These are phyloP conservation scores for Herpetotheres cachinnans DNA, from an alignment of 2,113 vertebrate species.

Conservation along the genomic window DNA sequence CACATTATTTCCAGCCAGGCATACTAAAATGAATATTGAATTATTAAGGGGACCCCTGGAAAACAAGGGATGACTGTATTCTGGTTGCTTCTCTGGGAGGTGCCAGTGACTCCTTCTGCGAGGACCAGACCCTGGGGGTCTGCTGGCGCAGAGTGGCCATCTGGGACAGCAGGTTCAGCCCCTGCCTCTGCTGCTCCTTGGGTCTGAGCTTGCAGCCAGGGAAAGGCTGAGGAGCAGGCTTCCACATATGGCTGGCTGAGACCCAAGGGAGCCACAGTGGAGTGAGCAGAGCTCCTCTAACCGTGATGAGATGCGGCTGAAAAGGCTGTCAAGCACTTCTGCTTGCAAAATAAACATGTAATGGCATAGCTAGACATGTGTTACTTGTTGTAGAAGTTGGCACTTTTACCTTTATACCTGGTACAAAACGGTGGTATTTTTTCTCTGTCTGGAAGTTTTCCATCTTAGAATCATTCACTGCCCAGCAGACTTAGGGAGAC, in stretches of 20 bases:
- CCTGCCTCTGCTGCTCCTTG: rapidly evolving
- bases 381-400: background rate
- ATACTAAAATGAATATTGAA: background rate
- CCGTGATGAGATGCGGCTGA: rapidly evolving
- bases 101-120: rapidly evolving
- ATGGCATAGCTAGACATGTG: rapidly evolving
- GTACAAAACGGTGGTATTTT: background rate
- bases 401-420: background rate
- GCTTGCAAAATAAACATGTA: background rate
- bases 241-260: rapidly evolving
- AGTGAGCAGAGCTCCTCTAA: background rate
- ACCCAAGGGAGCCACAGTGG: rapidly evolving
- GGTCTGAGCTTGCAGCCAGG: background rate
- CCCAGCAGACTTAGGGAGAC: background rate
- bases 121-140: background rate
- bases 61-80: background rate
- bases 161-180: background rate
- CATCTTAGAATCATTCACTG: background rate
- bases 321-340: background rate
- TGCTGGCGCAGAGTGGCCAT: rapidly evolving
- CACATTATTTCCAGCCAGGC: background rate
- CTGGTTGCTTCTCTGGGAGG: background rate
- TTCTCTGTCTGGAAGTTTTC: background rate
- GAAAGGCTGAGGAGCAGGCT: background rate
- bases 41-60: background rate